Conservation (phyloP, 2,797 vertebrate genomes). For the Diplodus puntazzo region DNA sequence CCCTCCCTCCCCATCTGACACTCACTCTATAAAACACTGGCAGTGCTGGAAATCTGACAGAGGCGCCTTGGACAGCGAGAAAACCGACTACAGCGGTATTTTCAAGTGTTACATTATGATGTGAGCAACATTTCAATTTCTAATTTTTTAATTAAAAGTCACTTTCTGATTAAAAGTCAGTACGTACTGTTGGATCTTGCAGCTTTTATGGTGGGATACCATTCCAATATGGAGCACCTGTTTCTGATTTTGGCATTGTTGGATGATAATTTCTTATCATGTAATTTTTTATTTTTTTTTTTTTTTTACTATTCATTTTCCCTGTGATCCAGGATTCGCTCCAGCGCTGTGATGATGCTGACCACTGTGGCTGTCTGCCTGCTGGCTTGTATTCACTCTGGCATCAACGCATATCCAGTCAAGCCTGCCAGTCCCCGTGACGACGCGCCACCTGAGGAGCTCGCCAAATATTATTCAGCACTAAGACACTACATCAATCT, state of each 20-base stretch:
- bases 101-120: constrained; percentile 30
- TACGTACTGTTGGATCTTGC: constrained; percentile 6
- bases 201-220: constrained; percentile 13
- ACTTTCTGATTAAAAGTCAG: constrained; percentile 15
- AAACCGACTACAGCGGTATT: constrained; percentile 33
- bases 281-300: not conserved
- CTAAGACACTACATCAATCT: constrained; percentile 97
- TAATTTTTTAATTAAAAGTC: constrained; percentile 23
- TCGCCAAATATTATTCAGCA: constrained; percentile 94
- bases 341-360: constrained; percentile 85
- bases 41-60: constrained; percentile 53
- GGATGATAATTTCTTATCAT: constrained; percentile 7
- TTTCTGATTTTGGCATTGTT: constrained; percentile 11
- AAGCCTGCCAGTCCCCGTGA: constrained; percentile 91
- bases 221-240: constrained; percentile 7
- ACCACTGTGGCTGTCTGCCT: constrained; percentile 87
- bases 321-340: constrained; percentile 85
- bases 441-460: constrained; percentile 90
- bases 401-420: constrained; percentile 90
- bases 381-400: constrained; percentile 88
- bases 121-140: constrained; percentile 63
- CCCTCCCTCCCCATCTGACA: constrained; percentile 56
- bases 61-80: constrained; percentile 36
- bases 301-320: constrained; percentile 25
- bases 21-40: constrained; percentile 73